phyloP scores from a whole-genome alignment of 2,797 vertebrate species.

The Salmo trutta region DNA sequence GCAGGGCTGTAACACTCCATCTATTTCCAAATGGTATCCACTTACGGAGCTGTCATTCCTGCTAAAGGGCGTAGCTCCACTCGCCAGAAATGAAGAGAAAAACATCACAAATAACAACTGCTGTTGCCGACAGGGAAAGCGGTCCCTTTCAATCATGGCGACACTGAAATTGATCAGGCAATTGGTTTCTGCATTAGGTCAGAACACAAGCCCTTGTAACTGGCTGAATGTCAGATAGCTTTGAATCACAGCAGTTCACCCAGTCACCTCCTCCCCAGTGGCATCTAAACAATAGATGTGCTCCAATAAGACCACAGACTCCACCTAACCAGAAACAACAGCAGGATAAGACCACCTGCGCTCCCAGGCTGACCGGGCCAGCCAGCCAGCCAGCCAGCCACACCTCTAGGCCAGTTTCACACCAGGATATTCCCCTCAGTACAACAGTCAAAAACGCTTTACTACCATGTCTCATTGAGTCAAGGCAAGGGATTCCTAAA shows the following conservation, averaged over 20 bases:
- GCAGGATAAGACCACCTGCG: too few species aligned
- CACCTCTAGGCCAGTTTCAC: too few species aligned
- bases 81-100: not conserved
- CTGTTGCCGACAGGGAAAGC: not conserved
- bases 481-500: too few species aligned
- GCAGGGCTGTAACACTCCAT: constrained; percentile 31
- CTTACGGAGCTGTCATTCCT: constrained; percentile 24
- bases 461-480: too few species aligned
- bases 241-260: not conserved
- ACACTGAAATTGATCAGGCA: not conserved
- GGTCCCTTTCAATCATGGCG: not conserved
- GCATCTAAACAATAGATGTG: constrained; percentile 13
- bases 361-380: too few species aligned
- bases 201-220: not conserved
- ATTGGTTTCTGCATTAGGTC: not conserved
- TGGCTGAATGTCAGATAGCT: not conserved
- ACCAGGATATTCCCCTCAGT: too few species aligned
- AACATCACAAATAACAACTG: not conserved
- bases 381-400: too few species aligned
- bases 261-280: constrained; percentile 4
- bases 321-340: not conserved
- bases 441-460: too few species aligned
- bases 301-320: constrained; percentile 22
- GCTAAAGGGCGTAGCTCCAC: not conserved
- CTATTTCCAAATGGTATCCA: constrained; percentile 40